Evolutionary conservation across 2,113 vertebrate species (phyloP), one percentile per base, ranked within the genome.

Genomic region (Suncus etruscus): DNA sequence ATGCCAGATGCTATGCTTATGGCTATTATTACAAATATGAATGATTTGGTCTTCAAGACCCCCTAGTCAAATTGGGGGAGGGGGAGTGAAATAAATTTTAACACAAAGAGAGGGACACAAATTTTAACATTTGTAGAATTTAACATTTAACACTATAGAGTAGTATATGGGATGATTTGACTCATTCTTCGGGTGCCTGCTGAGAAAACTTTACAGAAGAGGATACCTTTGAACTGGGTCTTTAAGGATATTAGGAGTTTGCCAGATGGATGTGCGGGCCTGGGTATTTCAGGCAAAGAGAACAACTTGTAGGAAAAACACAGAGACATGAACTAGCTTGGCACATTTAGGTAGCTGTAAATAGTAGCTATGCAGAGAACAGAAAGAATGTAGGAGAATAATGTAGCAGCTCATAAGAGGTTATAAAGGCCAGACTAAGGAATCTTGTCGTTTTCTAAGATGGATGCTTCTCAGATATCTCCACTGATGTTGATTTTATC

Each of bases 161-260:
- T 58, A 72, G 32, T 48, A 18, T 75, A 32, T n/a, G 69, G 48
- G 50, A 86, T 22, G 31, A 78, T 61, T 16, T 25, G 66, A 77
- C n/a, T 91, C 65, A 69, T 20, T 79, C 50, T 14, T 25, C 22
- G 69, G 1, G 14, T 76, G 45, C 45, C 69, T 82, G 31, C 32
- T 51, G 22, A 31, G 86, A 85, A 85, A 50, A 29, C 50, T 75
- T 86, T 83, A 80, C 68, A 85, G 82, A 89, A 87, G 32, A 91
- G 82, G 69, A 77, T 18, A 15, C 74, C 48, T 82, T 75, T 48
- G 58, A 63, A 48, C 78, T 48, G 91, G 85, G 86, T 80, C 69
- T 87, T 91, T 82, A 87, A 81, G 94, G 88, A 89, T 94, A 94
- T 78, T 93, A 96, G 94, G 94, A 94, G 92, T 94, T 95, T 94